These are phyloP conservation scores for Plagodis dolabraria DNA, from an alignment of 2,888 invertebrate genomes.

Conservation along the genomic window DNA sequence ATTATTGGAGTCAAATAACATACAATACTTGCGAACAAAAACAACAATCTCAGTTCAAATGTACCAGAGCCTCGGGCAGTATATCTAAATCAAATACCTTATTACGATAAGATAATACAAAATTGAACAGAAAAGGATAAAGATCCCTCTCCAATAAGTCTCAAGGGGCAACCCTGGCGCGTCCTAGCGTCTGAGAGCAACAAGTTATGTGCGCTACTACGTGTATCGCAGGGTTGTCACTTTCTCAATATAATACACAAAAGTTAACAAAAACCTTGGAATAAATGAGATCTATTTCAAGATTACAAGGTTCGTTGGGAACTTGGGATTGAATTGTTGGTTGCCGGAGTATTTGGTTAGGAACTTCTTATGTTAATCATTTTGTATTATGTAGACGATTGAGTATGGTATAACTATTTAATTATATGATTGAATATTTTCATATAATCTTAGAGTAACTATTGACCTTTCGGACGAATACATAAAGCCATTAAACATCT, in stretches of 20 bases:
- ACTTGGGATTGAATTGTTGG: conserved; percentile 3
- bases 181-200: conserved; percentile 42
- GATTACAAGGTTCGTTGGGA: not conserved
- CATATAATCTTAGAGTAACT: no score
- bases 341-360: conserved; percentile 20
- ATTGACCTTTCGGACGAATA: no score
- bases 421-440: no score
- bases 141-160: conserved; percentile 30
- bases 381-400: not conserved
- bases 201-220: conserved; percentile 46
- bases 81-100: conserved; percentile 32
- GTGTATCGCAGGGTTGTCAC: conserved; percentile 29
- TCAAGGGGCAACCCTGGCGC: conserved; percentile 37
- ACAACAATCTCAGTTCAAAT: no score
- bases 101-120: conserved; percentile 33
- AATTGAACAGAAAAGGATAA: conserved; percentile 24
- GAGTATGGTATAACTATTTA: not conserved
- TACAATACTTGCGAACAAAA: no score
- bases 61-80: not conserved
- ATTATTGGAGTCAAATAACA: no score
- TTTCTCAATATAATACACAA: conserved; percentile 34
- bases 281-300: conserved; percentile 35
- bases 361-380: conserved; percentile 4
- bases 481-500: no score
- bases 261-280: conserved; percentile 33